Conservation (phyloP, 2,888 invertebrate genomes). For the Dryadula phaetusa region DNA sequence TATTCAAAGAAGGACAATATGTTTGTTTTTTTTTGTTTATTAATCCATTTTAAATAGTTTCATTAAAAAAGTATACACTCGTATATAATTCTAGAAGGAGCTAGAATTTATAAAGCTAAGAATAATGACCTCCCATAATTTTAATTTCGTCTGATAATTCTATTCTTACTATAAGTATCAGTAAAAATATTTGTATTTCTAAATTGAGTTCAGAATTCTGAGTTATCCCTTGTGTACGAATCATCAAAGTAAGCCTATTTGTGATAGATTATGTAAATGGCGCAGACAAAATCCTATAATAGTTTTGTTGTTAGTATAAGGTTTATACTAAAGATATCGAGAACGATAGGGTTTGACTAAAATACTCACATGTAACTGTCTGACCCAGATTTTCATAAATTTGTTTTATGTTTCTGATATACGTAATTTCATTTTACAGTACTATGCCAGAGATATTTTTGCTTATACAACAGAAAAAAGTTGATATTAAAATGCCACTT, state of each 20-base stretch:
- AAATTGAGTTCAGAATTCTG: slow-evolving; percentile 4
- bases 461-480: no score
- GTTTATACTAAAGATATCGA: slow-evolving; percentile 31
- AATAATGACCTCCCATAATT: background rate
- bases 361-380: slow-evolving; percentile 16
- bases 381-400: slow-evolving; percentile 3
- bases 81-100: no score
- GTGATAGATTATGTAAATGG: slow-evolving; percentile 43
- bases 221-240: slow-evolving; percentile 23
- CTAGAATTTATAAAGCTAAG: background rate
- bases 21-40: no score
- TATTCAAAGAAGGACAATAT: no score
- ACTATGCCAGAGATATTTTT: background rate
- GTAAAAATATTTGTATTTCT: background rate
- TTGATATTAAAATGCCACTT: no score
- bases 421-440: background rate
- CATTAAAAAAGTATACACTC: no score
- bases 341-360: slow-evolving; percentile 20
- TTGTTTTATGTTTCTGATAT: slow-evolving; percentile 14
- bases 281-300: slow-evolving; percentile 38
- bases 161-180: background rate
- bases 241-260: slow-evolving; percentile 33
- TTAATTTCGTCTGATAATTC: background rate
- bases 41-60: no score
- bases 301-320: slow-evolving; percentile 40